Evolutionary conservation across 2,888 invertebrate species (phyloP), one percentile per base, ranked within the genome.

Genomic region (Salticus scenicus): DNA sequence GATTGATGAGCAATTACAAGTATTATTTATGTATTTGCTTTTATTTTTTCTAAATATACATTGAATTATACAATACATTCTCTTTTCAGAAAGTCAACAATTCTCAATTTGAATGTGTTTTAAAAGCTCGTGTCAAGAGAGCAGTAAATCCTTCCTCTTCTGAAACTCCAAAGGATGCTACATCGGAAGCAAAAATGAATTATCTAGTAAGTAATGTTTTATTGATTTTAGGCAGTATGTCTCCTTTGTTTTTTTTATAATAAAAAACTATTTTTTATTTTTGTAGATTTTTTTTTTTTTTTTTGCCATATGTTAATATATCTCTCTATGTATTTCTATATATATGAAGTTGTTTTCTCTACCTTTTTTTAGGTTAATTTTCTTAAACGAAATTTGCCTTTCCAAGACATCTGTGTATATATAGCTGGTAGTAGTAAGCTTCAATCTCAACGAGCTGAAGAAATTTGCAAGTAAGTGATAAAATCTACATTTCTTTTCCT

Each of bases 121-220:
- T 89, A n/a, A 85, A 86, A 72, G 74, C 87, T 47, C 51, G 87
- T 30, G 80, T 89, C 1, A 88, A 88, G 33, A 80, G 88, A 20
- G 85, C 81, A 20, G 64, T 89, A 14, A 88, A 88, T 76, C 89
- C 89, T 24, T 86, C 76, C 1, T 84, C 84, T 4, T 88, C 88
- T 24, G 88, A 88, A 51, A 84, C 84, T 10, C 79, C 86, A n/a
- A 87, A 80, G 47, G 86, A 88, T 66, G 88, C 88, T 47, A 75
- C 84, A 31, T 76, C 84, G 20, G 89, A 89, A 82, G 85, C 88
- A 14, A 89, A 88, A 73, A 82, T 89, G 70, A 83, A 89, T 66
- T 89, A 78, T 79, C 81, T 88, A 67, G 88, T 88, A 41, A 67
- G 78, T 27, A 20, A 63, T 24, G 10, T n/a, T 63, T 63, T 1